Evolutionary conservation across 1,140 invertebrate genomes (phyloP).

Genomic region (Aphelenchoides fujianensis): DNA sequence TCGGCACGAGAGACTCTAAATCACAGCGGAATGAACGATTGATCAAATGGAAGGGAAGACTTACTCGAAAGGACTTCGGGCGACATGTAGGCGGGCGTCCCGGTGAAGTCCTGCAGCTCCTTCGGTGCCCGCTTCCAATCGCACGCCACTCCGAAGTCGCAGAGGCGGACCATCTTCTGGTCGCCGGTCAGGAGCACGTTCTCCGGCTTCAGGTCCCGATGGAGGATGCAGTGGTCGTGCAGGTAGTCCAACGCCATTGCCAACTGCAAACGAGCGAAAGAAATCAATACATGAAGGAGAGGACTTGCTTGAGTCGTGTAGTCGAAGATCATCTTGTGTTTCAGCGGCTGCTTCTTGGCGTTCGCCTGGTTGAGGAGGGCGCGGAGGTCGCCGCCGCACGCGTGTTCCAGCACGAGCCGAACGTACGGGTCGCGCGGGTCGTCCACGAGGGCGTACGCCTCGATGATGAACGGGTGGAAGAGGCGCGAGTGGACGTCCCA

Average conservation of each 20-base stretch:
- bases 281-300: neutral
- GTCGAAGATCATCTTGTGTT: no score
- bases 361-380: no score
- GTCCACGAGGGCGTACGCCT: no score
- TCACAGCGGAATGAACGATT: neutral
- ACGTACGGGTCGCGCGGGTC: no score
- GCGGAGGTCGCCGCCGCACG: no score
- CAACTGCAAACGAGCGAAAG: neutral
- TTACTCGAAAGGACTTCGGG: neutral
- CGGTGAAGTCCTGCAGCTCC: neutral
- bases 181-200: constrained; percentile 31
- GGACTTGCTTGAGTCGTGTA: no score
- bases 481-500: no score
- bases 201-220: constrained; percentile 36
- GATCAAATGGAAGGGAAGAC: neutral
- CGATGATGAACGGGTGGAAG: no score
- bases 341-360: no score
- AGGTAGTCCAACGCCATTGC: constrained; percentile 8
- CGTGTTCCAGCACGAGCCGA: no score
- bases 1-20: neutral
- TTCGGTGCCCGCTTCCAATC: neutral
- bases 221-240: constrained; percentile 12
- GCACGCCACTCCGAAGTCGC: constrained; percentile 22
- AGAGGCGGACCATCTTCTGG: constrained; percentile 23
- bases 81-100: neutral